Base-by-base conservation (phyloP, 2,113 vertebrate species). In the Centropristis striata region DNA sequence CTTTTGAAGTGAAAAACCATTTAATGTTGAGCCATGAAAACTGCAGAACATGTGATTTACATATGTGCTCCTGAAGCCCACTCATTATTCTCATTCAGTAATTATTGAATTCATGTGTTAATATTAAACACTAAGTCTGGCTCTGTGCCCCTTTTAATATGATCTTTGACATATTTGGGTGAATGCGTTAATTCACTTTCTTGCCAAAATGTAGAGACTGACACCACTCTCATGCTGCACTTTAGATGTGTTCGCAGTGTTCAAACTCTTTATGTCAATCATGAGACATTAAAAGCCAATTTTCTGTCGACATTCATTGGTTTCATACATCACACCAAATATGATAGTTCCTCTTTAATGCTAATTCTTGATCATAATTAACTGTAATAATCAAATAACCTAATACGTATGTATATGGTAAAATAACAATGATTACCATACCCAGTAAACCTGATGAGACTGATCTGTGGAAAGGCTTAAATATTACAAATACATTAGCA, bases 21-120 rank as follows among this genome's bases (percentile, higher is more conserved):
- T 73, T 65, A 51, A 70, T 18, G 23, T 25, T 23, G n/a, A 54
- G 67, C 36, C 67, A 73, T 36, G 63, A 72, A 73, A 64, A 58
- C 44, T 64, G 51, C 64, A 86, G 77, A 92, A 76, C 70, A 79
- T 18, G 86, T 93, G 92, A 88, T 90, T 93, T 92, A 46, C 32
- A 71, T 50, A 28, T 73, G 59, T 78, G 42, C 70, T 59, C 50
- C 57, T 67, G 50, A 84, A 76, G 58, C 65, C 70, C 18, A 23
- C 44, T 39, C 72, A 50, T n/a, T 0, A 51, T 50, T 64, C 41
- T 8, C 60, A 69, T 37, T 70, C 36, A 74, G 7, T 25, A 25
- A 28, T 51, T 46, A 60, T 28, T 28, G 23, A 28, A 75, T 37
- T 21, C 2, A 39, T 36, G 5, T 32, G 32, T 32, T 32, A 32